phyloP scores from a whole-genome alignment of 1,140 invertebrate species.

The Acromyrmex charruanus region DNA sequence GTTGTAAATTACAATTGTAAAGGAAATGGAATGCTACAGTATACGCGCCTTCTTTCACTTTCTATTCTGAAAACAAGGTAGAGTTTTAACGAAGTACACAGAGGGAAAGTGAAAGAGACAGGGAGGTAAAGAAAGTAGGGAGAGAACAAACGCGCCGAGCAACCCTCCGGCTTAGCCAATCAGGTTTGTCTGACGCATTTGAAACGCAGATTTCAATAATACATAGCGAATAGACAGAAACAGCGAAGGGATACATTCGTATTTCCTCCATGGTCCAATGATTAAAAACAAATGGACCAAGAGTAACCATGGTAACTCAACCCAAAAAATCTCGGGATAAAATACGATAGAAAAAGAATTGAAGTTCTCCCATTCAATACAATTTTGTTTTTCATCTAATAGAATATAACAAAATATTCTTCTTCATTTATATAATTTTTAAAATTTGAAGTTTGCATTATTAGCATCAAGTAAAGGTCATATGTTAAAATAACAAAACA shows the following conservation, averaged over 20 bases:
- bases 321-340: not conserved
- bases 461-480: not conserved
- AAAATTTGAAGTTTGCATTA: not conserved
- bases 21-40: not conserved
- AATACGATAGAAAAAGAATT: not conserved
- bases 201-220: constrained; percentile 77
- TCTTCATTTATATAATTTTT: not conserved
- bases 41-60: not conserved
- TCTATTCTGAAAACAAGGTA: constrained; percentile 26
- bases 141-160: constrained; percentile 21
- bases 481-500: not conserved
- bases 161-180: constrained; percentile 76
- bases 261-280: constrained; percentile 69
- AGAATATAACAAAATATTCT: not conserved
- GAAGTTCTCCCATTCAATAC: not conserved
- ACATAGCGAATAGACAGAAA: constrained; percentile 65
- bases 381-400: not conserved
- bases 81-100: constrained; percentile 63
- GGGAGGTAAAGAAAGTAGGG: constrained; percentile 24
- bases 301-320: constrained; percentile 72
- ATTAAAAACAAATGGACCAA: constrained; percentile 78
- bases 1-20: not conserved
- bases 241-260: constrained; percentile 35
- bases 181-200: constrained; percentile 68
- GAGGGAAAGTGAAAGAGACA: constrained; percentile 52